Base-by-base conservation (phyloP, 2,797 vertebrate genomes). In the Masticophis lateralis region DNA sequence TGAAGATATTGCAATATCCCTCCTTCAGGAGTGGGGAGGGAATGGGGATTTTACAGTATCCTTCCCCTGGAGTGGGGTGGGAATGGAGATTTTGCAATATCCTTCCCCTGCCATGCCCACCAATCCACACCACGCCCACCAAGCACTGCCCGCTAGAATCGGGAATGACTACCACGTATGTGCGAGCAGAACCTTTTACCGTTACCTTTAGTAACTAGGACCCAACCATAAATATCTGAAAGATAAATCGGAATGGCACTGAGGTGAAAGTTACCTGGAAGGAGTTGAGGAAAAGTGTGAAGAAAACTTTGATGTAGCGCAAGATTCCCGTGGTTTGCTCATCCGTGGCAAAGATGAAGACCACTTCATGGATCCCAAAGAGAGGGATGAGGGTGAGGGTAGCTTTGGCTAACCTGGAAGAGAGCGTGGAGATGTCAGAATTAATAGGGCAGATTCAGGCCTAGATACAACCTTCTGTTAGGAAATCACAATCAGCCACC, bases 331-430 rank as follows among this genome's bases (percentile, higher is more conserved):
- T 97, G 56, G 98, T 98, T 95, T 98, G 98, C 94, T 98, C 98
- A 0, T 98, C 98, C 0, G 98, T 98, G 55, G 98, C 98, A 0
- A 98, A 98, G 95, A 98, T 97, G 96, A 98, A 98, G 92, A 98
- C 95, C 0, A 98, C 95, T 94, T 98, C 98, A 0, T 98, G 98
- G 94, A 98, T 97, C 12, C 98, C 98, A 0, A 98, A 98, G 87
- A 98, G 97, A 57, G 98, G 98, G 92, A 98, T 98, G 69, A 98
- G 98, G 20, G 98, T 98, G 86, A 98, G 97, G 0, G 98, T 98
- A 28, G 98, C 98, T 95, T 98, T 98, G 91, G 98, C 98, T 93
- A 98, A 96, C 90, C 98, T 98, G 95, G 7, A 92, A 91, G 89
- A 90, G 4, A 0, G 7, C 0, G 2, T 14, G 25, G 14, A 32